A percentile compares a stretch with the other conserved stretches of the same genome.
These are phyloP conservation scores for Chaenocephalus aceratus DNA, from an alignment of 2,113 vertebrate species.

Conservation along the genomic window DNA sequence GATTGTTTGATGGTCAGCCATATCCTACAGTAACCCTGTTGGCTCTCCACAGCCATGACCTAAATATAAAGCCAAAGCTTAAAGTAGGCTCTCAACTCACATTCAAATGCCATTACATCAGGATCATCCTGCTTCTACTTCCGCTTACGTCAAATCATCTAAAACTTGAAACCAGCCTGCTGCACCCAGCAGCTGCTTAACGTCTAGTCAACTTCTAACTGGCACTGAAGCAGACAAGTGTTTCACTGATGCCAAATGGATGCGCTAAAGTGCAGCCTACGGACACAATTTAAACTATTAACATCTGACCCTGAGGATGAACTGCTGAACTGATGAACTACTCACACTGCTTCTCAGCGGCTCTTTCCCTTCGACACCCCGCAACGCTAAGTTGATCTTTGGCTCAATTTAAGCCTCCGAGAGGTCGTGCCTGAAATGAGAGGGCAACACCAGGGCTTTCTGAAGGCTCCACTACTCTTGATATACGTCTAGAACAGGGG, in stretches of 20 bases:
- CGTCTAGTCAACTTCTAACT: not conserved
- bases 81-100: conserved; percentile 69
- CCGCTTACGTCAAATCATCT: conserved; percentile 51
- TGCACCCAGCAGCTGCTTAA: not conserved
- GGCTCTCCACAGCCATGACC: conserved; percentile 58
- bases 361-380: conserved; percentile 33
- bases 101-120: conserved; percentile 75
- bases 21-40: conserved; percentile 51
- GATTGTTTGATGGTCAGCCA: conserved; percentile 22
- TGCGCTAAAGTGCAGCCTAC: conserved; percentile 50
- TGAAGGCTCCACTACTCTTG: conserved; percentile 17
- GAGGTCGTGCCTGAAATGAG: conserved; percentile 32
- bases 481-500: not conserved
- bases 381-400: conserved; percentile 38
- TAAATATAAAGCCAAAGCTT: conserved; percentile 72
- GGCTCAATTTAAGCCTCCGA: conserved; percentile 46
- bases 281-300: conserved; percentile 62
- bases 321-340: no score
- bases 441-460: conserved; percentile 2
- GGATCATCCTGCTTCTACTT: conserved; percentile 74
- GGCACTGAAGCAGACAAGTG: not conserved
- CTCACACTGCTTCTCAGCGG: conserved; percentile 25
- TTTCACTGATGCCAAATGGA: conserved; percentile 54
- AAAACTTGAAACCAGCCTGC: conserved; percentile 28
- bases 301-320: conserved; percentile 53